These are phyloP conservation scores for Formica selysi DNA, from an alignment of 1,140 invertebrate species.

Conservation along the genomic window DNA sequence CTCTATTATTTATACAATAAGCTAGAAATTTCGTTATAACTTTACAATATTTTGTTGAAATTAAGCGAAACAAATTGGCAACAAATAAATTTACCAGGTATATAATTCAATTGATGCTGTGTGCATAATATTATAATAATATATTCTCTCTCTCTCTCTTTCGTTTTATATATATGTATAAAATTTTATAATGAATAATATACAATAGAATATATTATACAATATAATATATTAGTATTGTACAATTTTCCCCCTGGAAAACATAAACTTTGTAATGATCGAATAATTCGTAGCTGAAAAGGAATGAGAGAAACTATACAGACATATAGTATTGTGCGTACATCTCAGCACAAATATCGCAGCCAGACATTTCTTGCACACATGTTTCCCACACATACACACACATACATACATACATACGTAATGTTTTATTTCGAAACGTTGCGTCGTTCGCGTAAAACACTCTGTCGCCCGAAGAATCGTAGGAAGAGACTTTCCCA, in stretches of 20 bases:
- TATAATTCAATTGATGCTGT: background rate
- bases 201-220: too few species aligned
- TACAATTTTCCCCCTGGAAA: background rate
- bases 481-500: constrained; percentile 35
- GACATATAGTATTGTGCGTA: background rate
- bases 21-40: background rate
- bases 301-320: background rate
- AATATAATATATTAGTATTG: too few species aligned
- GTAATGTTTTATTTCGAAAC: constrained; percentile 36
- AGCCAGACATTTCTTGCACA: background rate
- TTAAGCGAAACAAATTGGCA: background rate
- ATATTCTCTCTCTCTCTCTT: too few species aligned
- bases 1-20: background rate
- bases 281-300: constrained; percentile 1
- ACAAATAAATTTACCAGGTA: background rate
- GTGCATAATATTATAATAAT: background rate
- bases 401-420: too few species aligned
- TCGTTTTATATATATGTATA: too few species aligned
- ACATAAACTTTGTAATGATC: background rate
- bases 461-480: constrained; percentile 33
- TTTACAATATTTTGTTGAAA: background rate
- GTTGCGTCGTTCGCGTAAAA: constrained; percentile 6
- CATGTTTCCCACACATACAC: background rate
- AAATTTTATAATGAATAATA: too few species aligned
- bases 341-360: constrained; percentile 26